Evolutionary conservation across 2,888 invertebrate genomes (phyloP).

Genomic region (Hanleya hanleyi): DNA sequence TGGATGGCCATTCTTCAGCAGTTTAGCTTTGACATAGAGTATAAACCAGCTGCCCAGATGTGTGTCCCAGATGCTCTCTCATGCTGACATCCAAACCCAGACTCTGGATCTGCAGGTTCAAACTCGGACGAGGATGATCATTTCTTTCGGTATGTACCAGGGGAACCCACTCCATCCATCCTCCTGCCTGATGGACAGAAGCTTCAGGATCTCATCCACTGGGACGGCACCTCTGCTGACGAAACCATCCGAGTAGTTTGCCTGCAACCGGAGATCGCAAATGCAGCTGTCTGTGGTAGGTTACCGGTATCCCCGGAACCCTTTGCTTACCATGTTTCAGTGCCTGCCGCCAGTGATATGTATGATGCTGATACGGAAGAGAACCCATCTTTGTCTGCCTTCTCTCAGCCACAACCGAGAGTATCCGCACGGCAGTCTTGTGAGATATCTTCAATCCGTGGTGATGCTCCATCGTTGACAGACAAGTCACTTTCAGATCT

Average conservation of each 20-base stretch:
- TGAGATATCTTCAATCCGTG: no score
- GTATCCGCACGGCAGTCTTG: no score
- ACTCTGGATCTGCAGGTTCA: not conserved
- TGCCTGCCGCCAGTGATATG: not conserved
- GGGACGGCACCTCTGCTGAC: not conserved
- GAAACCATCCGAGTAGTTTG: not conserved
- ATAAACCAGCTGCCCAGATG: constrained; percentile 1
- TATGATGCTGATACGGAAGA: constrained; percentile 7
- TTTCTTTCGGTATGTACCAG: constrained; percentile 8
- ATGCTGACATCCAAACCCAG: not conserved
- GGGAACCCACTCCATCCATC: not conserved
- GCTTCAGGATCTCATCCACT: not conserved
- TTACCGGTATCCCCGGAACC: no score
- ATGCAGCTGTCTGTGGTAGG: no score
- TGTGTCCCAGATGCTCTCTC: not conserved
- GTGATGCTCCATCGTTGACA: no score
- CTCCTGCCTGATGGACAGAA: not conserved
- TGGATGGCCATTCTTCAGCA: constrained; percentile 1
- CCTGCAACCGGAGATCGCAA: not conserved
- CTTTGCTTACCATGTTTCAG: no score
- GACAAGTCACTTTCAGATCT: no score
- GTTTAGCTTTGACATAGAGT: constrained; percentile 1
- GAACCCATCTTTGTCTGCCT: not conserved
- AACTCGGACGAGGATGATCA: constrained; percentile 1
- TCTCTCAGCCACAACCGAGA: no score